Evolutionary conservation across 2,888 invertebrate genomes (phyloP).

Genomic region (Chrysolina haemoptera): DNA sequence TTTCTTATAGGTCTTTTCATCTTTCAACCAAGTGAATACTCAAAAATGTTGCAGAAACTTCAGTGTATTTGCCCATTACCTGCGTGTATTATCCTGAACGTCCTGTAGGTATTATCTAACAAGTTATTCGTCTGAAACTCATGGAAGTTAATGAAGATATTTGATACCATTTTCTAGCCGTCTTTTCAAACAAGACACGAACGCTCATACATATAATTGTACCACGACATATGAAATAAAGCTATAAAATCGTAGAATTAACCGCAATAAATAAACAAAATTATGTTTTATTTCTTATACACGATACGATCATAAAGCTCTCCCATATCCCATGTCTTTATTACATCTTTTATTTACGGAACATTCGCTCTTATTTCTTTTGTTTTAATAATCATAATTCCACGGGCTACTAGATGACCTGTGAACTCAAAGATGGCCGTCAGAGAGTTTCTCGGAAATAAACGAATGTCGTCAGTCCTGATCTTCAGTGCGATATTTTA

Average conservation of each 20-base stretch:
- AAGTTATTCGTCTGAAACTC: background rate
- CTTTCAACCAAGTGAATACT: no score
- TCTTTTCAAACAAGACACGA: constrained; percentile 21
- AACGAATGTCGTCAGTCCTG: constrained; percentile 54
- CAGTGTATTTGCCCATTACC: no score
- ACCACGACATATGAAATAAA: constrained; percentile 45
- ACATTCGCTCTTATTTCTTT: constrained; percentile 55
- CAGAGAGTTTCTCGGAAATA: constrained; percentile 52
- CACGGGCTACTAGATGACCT: constrained; percentile 53
- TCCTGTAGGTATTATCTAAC: no score
- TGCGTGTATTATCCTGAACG: no score
- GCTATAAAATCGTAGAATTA: constrained; percentile 50
- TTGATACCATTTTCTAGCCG: constrained; percentile 6
- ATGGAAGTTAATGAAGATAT: background rate
- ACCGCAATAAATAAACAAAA: constrained; percentile 52
- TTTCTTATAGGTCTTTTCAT: no score
- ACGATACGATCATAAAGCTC: constrained; percentile 50
- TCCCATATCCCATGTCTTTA: constrained; percentile 49
- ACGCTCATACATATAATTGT: constrained; percentile 30
- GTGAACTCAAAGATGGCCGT: constrained; percentile 54
- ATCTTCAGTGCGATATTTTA: constrained; percentile 54
- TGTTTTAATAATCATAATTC: constrained; percentile 56
- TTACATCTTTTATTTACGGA: constrained; percentile 47
- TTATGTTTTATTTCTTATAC: constrained; percentile 52
- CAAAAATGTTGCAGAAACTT: no score